Evolutionary conservation across 2,888 invertebrate genomes (phyloP), one percentile per base, ranked within the genome.

Genomic region (Seira sanloemensis): DNA sequence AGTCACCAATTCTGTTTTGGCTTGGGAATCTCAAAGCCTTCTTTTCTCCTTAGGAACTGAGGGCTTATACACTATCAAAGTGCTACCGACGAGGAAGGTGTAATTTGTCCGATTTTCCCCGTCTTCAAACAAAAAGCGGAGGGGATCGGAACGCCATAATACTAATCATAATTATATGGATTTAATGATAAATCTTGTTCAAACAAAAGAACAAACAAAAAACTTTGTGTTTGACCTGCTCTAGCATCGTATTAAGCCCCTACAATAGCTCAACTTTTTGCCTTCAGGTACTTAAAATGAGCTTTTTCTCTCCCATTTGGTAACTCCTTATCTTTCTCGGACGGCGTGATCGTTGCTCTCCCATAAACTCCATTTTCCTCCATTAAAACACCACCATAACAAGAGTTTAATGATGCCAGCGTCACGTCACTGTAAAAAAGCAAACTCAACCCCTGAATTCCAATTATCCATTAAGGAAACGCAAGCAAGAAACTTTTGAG

Each of bases 121-220:
- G n/a, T n/a, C n/a, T n/a, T n/a, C n/a, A n/a, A 71, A 72, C 78
- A 72, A 72, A n/a, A n/a, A n/a, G n/a, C n/a, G n/a, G n/a, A n/a
- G n/a, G 78, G 58, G 62, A 72, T 26, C 72, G 65, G 46, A 72
- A 78, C n/a, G 66, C 12, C n/a, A 46, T 78, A 78, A 78, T 78
- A 68, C 65, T 78, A 62, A 78, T 72, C 72, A 25, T 58, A 50
- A 46, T 78, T 66, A 71, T 71, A 72, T 46, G 37, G 21, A 62
- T 58, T 72, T n/a, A n/a, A 66, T 71, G 71, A 78, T 78, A 78
- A 78, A 78, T 78, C 78, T 78, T 78, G 78, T 62, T 65, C 65
- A 78, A 78, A 72, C 65, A 66, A 78, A 66, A n/a, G 78, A 78
- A 69, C 75, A 66, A 75, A 75, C 24, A 75, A 66, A 75, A 66